These are phyloP conservation scores for Petrocephalus schoutedeni DNA, from an alignment of 2,797 vertebrate species.

Conservation along the genomic window DNA sequence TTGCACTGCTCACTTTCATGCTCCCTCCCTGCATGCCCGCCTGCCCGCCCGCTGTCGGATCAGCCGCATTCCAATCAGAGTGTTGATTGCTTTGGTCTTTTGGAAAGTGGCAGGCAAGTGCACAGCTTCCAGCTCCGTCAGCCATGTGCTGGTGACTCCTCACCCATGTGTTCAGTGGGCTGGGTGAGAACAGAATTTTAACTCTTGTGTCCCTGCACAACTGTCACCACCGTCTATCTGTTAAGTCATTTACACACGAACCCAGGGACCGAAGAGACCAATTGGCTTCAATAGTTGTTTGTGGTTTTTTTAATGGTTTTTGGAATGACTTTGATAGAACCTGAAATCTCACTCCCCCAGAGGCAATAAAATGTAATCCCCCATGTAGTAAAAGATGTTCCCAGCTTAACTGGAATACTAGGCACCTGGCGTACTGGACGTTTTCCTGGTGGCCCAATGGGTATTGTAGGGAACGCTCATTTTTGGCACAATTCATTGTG, in stretches of 20 bases:
- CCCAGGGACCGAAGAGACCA: background rate
- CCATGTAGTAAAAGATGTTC: too few relatives aligned
- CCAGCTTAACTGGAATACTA: background rate
- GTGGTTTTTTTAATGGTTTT: background rate
- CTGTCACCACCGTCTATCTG: background rate
- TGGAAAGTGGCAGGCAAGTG: slow-evolving; percentile 18
- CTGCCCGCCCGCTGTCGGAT: background rate
- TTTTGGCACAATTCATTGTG: too few relatives aligned
- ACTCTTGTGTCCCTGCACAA: background rate
- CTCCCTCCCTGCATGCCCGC: background rate
- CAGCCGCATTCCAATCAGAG: background rate
- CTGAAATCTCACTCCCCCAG: background rate
- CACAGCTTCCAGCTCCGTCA: background rate
- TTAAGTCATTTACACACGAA: background rate
- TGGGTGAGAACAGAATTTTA: background rate
- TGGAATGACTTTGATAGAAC: background rate
- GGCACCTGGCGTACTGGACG: background rate
- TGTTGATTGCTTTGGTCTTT: slow-evolving; percentile 13
- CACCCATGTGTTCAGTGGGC: slow-evolving; percentile 24
- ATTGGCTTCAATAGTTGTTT: background rate
- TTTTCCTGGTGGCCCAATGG: background rate
- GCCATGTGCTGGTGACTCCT: slow-evolving; percentile 17
- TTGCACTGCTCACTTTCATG: background rate
- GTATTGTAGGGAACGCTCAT: background rate
- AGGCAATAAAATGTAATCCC: background rate